Evolutionary conservation across 2,888 invertebrate genomes (phyloP), one percentile per base, ranked within the genome.

Genomic region (Bedellia somnulentella): DNA sequence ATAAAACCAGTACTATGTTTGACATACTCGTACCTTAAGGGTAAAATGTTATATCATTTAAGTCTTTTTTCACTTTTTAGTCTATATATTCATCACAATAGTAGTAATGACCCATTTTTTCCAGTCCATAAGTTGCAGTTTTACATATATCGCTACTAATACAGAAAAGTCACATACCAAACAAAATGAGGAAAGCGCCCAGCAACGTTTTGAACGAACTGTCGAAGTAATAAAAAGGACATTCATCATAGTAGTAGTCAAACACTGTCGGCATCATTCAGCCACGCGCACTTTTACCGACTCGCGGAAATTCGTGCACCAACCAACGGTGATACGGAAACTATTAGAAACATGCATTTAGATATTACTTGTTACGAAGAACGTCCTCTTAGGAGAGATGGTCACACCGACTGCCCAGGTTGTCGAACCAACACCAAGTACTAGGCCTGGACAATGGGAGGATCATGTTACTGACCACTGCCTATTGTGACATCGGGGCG

Each of bases 201-300:
- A 79, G 47, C 36, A 79, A 52, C 26, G 66, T 62, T 55, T 78
- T 77, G 45, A 75, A 75, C 25, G 79, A 78, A 56, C 67, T 56
- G 45, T 79, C 78, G 45, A 78, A 71, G 42, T 71, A 67, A 63
- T 70, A 76, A 73, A 71, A 77, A 40, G 76, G 75, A 48, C 77
- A 78, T 43, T 71, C 75, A 42, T 70, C 62, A 45, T 67, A 66
- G 38, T 57, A 55, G 40, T 60, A 63, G 38, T 66, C 64, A 36
- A 52, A 62, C 46, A 62, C 47, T 39, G 41, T 47, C 52, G 55
- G 57, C 64, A 66, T 66, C 34, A 9, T 31, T 24, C 21, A 18
- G 21, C 9, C 26, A 11, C 9, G 13, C 10, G 12, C 22, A 29
- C 29, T 17, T 4, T 9, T 2, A 11, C 10, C 3, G 25, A 2